phyloP scores from a whole-genome alignment of 1,140 invertebrate species.

The Ephestia elutella region DNA sequence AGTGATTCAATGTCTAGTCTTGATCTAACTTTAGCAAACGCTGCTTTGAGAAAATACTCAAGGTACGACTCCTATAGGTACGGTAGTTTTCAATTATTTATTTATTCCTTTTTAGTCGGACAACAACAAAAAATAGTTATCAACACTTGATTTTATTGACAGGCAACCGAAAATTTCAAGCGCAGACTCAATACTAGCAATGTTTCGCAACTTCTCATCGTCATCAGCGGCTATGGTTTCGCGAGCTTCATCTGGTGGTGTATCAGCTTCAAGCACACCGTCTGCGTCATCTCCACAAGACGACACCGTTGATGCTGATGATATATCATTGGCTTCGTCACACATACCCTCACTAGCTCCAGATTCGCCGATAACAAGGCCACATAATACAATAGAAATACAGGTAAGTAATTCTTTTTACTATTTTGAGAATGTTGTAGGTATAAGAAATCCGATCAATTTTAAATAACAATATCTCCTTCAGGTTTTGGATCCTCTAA shows the following conservation, averaged over 20 bases:
- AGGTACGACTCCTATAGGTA: conserved; percentile 32
- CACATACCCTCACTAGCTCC: conserved; percentile 75
- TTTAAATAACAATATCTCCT: conserved; percentile 11
- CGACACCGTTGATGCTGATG: conserved; percentile 78
- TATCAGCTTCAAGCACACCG: conserved; percentile 78
- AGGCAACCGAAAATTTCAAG: conserved; percentile 77
- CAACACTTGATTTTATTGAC: conserved; percentile 21
- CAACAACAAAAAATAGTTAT: not conserved
- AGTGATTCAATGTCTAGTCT: conserved; percentile 81
- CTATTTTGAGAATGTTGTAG: too few relatives aligned
- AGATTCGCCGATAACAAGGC: conserved; percentile 74
- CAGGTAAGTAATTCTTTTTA: conserved; percentile 61
- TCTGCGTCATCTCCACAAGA: conserved; percentile 81
- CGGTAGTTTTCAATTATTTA: not conserved
- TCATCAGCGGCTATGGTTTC: conserved; percentile 73
- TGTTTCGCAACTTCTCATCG: conserved; percentile 81
- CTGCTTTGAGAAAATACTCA: conserved; percentile 64
- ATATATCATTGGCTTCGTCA: conserved; percentile 76
- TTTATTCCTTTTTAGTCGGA: not conserved
- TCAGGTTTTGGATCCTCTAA: conserved; percentile 78
- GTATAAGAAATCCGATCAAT: too few relatives aligned
- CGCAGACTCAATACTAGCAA: conserved; percentile 83
- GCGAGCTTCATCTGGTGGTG: conserved; percentile 72
- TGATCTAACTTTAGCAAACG: conserved; percentile 74
- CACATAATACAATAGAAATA: conserved; percentile 76